Conservation (phyloP, 2,113 vertebrate genomes). For the Argyrosomus japonicus region DNA sequence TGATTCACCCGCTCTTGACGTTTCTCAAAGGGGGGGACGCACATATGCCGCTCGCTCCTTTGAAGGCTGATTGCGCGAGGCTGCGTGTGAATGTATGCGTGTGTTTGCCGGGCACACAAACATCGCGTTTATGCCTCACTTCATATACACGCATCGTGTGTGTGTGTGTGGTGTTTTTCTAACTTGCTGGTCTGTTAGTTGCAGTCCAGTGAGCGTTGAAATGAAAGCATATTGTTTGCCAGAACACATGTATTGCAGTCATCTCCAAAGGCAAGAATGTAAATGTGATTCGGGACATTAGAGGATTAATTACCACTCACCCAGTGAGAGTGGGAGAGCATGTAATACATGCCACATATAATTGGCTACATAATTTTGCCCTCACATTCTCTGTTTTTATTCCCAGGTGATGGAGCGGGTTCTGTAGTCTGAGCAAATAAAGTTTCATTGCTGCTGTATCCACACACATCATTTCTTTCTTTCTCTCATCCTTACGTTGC, state of each 20-base stretch:
- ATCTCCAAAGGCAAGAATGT: slow-evolving; percentile 40
- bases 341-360: slow-evolving; percentile 47
- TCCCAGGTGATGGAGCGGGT: slow-evolving; percentile 27
- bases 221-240: slow-evolving; percentile 52
- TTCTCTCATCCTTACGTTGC: slow-evolving; percentile 46
- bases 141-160: slow-evolving; percentile 25
- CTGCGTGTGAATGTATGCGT: slow-evolving; percentile 11
- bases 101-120: slow-evolving; percentile 38
- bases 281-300: slow-evolving; percentile 44
- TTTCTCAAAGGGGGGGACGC: neutral
- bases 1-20: slow-evolving; percentile 13
- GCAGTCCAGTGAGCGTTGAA: slow-evolving; percentile 24
- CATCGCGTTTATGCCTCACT: slow-evolving; percentile 33
- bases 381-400: slow-evolving; percentile 38
- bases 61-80: slow-evolving; percentile 45
- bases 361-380: slow-evolving; percentile 50
- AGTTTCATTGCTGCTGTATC: neutral
- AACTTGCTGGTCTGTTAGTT: slow-evolving; percentile 23
- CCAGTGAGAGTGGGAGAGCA: slow-evolving; percentile 17
- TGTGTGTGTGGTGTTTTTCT: slow-evolving; percentile 14
- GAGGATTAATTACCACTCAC: slow-evolving; percentile 55
- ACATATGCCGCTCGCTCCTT: slow-evolving; percentile 9
- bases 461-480: slow-evolving; percentile 10
- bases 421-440: neutral
- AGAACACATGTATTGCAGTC: slow-evolving; percentile 45